Percentiles rank a stretch among this genome's conserved stretches.
Evolutionary conservation across 2,888 invertebrate species (phyloP).

Genomic region (Capitulum mitella): DNA sequence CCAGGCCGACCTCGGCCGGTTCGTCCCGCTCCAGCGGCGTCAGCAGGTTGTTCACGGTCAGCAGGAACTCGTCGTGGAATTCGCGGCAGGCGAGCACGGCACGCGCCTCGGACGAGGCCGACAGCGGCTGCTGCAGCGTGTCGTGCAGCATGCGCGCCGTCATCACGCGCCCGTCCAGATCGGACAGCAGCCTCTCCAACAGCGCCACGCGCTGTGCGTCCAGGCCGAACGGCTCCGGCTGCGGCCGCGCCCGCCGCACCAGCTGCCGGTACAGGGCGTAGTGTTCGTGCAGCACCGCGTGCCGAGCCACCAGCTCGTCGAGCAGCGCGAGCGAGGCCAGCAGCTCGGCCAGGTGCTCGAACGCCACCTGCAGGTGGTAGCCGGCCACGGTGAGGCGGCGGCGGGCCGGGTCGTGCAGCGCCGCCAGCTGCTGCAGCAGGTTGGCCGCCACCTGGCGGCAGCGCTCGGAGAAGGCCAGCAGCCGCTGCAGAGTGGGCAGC

Average conservation of each 20-base stretch:
- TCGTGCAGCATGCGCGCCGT: conserved; percentile 47
- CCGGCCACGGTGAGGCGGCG: neutral
- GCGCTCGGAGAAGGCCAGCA: conserved; percentile 29
- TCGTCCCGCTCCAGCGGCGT: neutral
- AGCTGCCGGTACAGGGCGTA: conserved; percentile 48
- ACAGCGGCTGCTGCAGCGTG: conserved; percentile 26
- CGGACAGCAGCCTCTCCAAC: conserved; percentile 46
- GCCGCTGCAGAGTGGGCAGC: conserved; percentile 31
- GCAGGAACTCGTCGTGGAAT: conserved; percentile 15
- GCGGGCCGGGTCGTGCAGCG: conserved; percentile 28
- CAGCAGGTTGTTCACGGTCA: conserved; percentile 1
- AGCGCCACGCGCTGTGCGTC: conserved; percentile 43
- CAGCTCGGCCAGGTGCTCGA: conserved; percentile 45
- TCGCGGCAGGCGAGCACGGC: neutral
- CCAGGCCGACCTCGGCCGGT: neutral
- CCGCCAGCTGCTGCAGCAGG: conserved; percentile 32
- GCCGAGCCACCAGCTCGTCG: conserved; percentile 45
- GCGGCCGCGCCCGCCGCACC: conserved; percentile 46
- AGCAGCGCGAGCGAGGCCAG: conserved; percentile 46
- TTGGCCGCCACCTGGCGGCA: conserved; percentile 30
- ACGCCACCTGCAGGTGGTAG: conserved; percentile 41
- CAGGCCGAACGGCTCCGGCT: conserved; percentile 45
- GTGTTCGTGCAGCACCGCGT: conserved; percentile 45
- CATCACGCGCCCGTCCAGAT: conserved; percentile 44
- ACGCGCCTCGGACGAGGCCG: neutral